These are phyloP conservation scores for Clavelina lepadiformis DNA, from an alignment of 23 tunicate species.

Conservation along the genomic window DNA sequence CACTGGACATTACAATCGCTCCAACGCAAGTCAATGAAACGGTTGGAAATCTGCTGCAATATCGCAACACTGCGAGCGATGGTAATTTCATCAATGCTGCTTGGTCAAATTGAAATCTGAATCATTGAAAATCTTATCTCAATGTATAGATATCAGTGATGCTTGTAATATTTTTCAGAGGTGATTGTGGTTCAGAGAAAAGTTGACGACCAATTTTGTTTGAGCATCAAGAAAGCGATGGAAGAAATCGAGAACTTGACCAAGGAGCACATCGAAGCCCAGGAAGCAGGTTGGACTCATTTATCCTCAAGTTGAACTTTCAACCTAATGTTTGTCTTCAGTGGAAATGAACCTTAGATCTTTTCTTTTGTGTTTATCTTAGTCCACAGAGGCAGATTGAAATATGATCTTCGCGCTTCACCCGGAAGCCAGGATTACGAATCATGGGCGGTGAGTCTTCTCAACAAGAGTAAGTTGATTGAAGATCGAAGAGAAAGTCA, in stretches of 20 bases:
- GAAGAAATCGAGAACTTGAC: constrained; percentile 14
- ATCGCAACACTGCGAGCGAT: constrained; percentile 36
- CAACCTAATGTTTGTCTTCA: too few relatives aligned
- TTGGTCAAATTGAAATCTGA: not conserved
- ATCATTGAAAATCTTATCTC: too few relatives aligned
- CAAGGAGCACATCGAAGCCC: not conserved
- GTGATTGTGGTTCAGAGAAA: constrained; percentile 6
- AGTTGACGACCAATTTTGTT: constrained; percentile 2
- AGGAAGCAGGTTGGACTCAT: constrained; percentile 34
- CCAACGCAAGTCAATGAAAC: constrained; percentile 40
- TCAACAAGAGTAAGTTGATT: constrained; percentile 22
- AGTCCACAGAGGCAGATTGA: constrained; percentile 18
- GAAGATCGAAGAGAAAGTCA: constrained; percentile 12
- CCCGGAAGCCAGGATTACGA: constrained; percentile 34
- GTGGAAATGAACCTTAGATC: too few relatives aligned
- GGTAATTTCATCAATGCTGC: too few relatives aligned
- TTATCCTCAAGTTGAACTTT: too few relatives aligned
- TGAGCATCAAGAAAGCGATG: constrained; percentile 3
- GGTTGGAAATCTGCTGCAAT: constrained; percentile 13
- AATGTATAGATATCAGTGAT: too few relatives aligned
- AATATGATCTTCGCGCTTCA: constrained; percentile 15
- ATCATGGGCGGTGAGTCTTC: constrained; percentile 19
- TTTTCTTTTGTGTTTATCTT: not conserved
- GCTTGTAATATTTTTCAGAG: not conserved
- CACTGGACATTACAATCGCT: constrained; percentile 48